Conservation (phyloP, 1,140 invertebrate species). For the Geopemphigus sp. region DNA sequence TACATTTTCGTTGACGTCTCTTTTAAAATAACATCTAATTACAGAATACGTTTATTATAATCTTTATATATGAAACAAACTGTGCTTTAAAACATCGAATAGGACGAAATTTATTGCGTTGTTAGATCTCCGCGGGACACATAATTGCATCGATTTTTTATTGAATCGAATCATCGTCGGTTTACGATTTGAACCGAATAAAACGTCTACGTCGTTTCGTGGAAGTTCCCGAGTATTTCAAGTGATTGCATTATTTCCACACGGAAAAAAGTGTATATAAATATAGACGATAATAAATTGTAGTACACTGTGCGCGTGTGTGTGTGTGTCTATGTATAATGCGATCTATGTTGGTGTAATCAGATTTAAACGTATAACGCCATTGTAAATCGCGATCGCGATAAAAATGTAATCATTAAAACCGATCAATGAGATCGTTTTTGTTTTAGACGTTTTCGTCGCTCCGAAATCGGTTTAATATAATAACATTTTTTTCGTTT, state of each 20-base stretch:
- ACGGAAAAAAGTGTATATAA: neutral
- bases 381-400: neutral
- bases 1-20: too few species aligned
- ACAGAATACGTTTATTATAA: too few species aligned
- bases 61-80: too few species aligned
- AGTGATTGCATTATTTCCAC: neutral
- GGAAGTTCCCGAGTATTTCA: constrained; percentile 11
- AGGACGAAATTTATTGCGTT: too few species aligned
- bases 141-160: too few species aligned
- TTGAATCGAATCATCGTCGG: too few species aligned
- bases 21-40: too few species aligned
- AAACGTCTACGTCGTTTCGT: neutral
- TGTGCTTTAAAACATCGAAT: too few species aligned
- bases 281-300: neutral
- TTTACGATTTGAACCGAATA: too few species aligned
- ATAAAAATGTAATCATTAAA: constrained; percentile 3
- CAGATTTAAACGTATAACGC: neutral
- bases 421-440: neutral
- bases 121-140: too few species aligned
- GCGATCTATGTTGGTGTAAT: neutral
- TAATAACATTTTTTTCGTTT: too few species aligned
- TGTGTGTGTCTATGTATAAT: neutral
- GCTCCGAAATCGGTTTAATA: neutral
- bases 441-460: neutral
- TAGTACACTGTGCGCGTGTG: neutral